Percentiles rank a stretch among this genome's conserved stretches.
Evolutionary conservation across 2,113 vertebrate species (phyloP).

Genomic region (Anoplopoma fimbria): DNA sequence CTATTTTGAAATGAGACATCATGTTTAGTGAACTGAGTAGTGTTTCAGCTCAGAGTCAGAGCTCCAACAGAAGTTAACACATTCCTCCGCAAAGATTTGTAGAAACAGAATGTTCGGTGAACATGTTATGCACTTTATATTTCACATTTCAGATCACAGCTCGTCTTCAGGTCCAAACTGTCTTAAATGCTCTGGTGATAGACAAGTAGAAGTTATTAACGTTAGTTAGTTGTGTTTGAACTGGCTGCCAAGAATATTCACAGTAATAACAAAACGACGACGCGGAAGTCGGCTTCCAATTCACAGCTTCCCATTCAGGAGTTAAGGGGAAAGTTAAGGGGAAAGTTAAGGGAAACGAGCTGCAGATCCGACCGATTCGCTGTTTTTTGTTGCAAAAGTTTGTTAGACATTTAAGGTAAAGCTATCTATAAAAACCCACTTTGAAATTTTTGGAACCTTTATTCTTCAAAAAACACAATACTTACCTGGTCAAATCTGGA

Average conservation of each 20-base stretch:
- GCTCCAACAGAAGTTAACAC: not conserved
- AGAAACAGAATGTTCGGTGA: constrained; percentile 1
- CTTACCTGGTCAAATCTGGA: too few relatives aligned
- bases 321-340: too few relatives aligned
- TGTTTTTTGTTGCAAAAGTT: too few relatives aligned
- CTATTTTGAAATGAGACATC: not conserved
- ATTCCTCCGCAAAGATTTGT: not conserved
- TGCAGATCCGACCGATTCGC: too few relatives aligned
- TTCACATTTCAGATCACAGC: constrained; percentile 9
- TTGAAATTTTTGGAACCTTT: too few relatives aligned
- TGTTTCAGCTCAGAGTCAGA: not conserved
- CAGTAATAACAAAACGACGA: not conserved
- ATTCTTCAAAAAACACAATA: too few relatives aligned
- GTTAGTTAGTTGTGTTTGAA: constrained; percentile 16
- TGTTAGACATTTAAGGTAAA: too few relatives aligned
- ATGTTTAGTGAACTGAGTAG: not conserved
- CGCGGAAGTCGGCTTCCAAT: too few relatives aligned
- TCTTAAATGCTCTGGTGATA: constrained; percentile 36
- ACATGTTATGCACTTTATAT: constrained; percentile 57
- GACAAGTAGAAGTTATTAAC: not conserved
- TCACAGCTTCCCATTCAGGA: too few relatives aligned
- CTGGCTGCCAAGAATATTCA: constrained; percentile 13
- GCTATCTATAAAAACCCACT: too few relatives aligned
- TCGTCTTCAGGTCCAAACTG: constrained; percentile 35
- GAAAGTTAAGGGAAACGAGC: too few relatives aligned